Base-by-base conservation (phyloP, 2,797 vertebrate genomes). In the Siniperca obscura region DNA sequence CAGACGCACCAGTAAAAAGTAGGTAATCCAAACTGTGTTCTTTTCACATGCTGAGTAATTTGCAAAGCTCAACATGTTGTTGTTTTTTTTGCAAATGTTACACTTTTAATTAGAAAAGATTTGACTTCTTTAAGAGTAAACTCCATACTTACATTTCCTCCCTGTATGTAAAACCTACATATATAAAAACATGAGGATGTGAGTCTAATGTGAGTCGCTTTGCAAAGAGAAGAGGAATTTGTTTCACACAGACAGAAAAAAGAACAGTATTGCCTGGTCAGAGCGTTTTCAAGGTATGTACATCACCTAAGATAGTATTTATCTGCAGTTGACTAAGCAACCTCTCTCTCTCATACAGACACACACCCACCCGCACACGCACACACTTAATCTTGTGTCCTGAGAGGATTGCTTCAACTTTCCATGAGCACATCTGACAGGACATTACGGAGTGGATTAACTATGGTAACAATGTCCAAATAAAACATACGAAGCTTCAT, bases 381-480 rank as follows among this genome's bases (percentile, higher is more conserved):
- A 30, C 88, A 90, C 87, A 83, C 82, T 74, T 79, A 80, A 77
- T 84, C 61, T 65, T 38, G 69, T 53, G 44, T 30, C 9, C 27
- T 36, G 72, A 87, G 50, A 83, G 80, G 79, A 87, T 84, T 75
- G 79, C 55, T 78, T 74, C 30, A 80, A 83, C 79, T 88, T 91
- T 89, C 90, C 89, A 76, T 90, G 73, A 90, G 83, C 78, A 84
- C 79, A 84, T 74, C 73, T 50, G 21, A 76, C 73, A 81, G 67
- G 73, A 86, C 66, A 83, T 81, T 71, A 81, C 25, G 17, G 55
- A 57, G 21, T 53, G 72, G 86, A 90, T 90, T 90, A 90, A 65
- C 52, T 60, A 55, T 11, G 4, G 62, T 73, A 73, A 78, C 36
- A 14, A 52, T 68, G 25, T 80, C 44, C 25, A 83, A 55, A 85